A percentile compares a stretch with the other conserved stretches of the same genome.
Evolutionary conservation across 2,113 vertebrate genomes (phyloP).

Genomic region (Onychostruthus taczanowskii): DNA sequence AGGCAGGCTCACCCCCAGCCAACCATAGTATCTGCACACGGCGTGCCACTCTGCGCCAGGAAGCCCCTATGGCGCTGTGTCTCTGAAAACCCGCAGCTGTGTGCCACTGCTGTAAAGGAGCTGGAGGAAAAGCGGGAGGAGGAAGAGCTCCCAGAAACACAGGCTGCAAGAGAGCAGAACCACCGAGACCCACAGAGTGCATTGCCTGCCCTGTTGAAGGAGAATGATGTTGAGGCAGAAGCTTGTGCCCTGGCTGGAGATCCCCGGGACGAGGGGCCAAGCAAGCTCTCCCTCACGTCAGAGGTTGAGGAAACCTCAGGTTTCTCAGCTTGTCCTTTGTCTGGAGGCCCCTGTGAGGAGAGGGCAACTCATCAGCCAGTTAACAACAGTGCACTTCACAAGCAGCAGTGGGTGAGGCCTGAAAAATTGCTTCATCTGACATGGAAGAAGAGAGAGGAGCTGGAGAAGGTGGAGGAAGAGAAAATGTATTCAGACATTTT

Average conservation of each 20-base stretch:
- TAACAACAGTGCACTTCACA: accelerated
- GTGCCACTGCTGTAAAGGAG: no score
- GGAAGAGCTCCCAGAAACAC: no score
- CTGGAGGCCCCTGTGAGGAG: background rate
- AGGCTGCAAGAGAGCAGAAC: no score
- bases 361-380: accelerated
- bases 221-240: no score
- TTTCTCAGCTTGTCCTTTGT: background rate
- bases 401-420: background rate
- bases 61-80: no score
- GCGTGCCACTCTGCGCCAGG: no score
- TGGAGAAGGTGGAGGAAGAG: background rate
- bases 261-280: accelerated
- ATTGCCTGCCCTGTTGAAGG: accelerated
- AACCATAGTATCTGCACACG: no score
- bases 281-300: background rate
- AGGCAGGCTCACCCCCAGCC: no score
- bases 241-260: background rate
- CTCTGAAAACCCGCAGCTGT: no score
- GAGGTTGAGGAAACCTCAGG: background rate
- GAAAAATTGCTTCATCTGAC: background rate
- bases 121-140: no score
- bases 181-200: accelerated
- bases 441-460: no score
- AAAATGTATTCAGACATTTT: no score